A percentile compares a stretch with the other conserved stretches of the same genome.
Evolutionary conservation across 2,888 invertebrate species (phyloP).

Genomic region (Troides oblongomaculatus): DNA sequence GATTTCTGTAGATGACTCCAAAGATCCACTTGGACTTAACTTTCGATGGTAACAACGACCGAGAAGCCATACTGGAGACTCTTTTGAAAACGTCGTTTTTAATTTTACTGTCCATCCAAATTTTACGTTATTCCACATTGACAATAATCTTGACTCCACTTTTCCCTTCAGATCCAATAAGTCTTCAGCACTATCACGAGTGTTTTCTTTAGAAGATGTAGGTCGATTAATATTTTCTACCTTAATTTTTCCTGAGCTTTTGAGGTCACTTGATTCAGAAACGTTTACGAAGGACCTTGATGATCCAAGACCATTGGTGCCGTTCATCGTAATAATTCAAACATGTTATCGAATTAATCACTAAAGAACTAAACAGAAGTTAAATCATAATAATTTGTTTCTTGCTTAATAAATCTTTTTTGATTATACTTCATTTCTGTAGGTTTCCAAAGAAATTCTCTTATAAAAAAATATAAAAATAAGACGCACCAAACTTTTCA

Average conservation of each 20-base stretch:
- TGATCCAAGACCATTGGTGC: constrained; percentile 51
- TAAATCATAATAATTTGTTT: constrained; percentile 13
- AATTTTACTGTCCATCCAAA: constrained; percentile 92
- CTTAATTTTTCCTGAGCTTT: constrained; percentile 46
- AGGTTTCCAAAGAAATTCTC: neutral
- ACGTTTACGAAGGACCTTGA: constrained; percentile 50
- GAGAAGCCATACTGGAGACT: constrained; percentile 92
- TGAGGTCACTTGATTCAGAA: constrained; percentile 46
- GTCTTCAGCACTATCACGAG: constrained; percentile 65
- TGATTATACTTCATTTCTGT: constrained; percentile 14
- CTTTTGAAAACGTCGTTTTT: constrained; percentile 87
- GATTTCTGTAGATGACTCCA: constrained; percentile 80
- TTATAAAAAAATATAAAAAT: neutral
- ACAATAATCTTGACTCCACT: constrained; percentile 89
- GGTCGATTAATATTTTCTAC: constrained; percentile 46
- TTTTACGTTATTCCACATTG: constrained; percentile 96
- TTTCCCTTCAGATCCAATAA: constrained; percentile 83
- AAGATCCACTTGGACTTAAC: constrained; percentile 80
- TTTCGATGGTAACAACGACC: constrained; percentile 91
- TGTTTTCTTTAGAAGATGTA: constrained; percentile 52
- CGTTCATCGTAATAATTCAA: constrained; percentile 54
- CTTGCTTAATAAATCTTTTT: constrained; percentile 3
- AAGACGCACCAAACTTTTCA: neutral
- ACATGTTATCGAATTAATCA: constrained; percentile 21
- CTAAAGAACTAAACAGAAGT: constrained; percentile 11